phyloP scores from a whole-genome alignment of 2,888 invertebrate genomes.

The Patella caerulea region DNA sequence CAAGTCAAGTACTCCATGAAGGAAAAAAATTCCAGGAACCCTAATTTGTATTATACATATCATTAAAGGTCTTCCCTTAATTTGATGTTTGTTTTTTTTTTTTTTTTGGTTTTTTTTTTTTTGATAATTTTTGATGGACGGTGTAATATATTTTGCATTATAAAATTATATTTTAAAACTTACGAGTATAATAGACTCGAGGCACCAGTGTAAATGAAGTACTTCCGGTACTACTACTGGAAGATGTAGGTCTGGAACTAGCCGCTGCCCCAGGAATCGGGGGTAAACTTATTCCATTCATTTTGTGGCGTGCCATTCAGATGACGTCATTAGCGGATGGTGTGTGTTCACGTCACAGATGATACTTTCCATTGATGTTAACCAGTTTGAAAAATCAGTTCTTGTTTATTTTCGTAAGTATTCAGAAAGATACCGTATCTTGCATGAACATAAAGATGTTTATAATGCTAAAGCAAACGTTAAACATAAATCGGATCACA shows the following conservation, averaged over 20 bases:
- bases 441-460: too few species aligned
- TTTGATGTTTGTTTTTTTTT: too few species aligned
- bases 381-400: not conserved
- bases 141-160: too few species aligned
- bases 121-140: too few species aligned
- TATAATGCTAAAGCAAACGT: too few species aligned
- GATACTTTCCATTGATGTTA: not conserved
- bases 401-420: not conserved
- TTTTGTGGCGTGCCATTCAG: conserved; percentile 5
- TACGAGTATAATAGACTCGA: conserved; percentile 32
- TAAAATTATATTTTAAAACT: not conserved
- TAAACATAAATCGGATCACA: too few species aligned
- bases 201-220: conserved; percentile 32
- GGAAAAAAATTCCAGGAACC: too few species aligned
- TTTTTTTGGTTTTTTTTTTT: too few species aligned
- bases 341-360: not conserved
- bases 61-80: too few species aligned
- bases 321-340: not conserved
- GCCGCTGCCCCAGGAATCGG: conserved; percentile 32
- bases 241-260: conserved; percentile 29
- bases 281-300: conserved; percentile 36
- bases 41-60: too few species aligned
- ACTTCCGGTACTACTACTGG: conserved; percentile 28
- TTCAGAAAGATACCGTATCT: too few species aligned
- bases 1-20: too few species aligned